A percentile compares a stretch with the other conserved stretches of the same genome.
Conservation (phyloP, 2,113 vertebrate genomes). For the Casuarius casuarius region DNA sequence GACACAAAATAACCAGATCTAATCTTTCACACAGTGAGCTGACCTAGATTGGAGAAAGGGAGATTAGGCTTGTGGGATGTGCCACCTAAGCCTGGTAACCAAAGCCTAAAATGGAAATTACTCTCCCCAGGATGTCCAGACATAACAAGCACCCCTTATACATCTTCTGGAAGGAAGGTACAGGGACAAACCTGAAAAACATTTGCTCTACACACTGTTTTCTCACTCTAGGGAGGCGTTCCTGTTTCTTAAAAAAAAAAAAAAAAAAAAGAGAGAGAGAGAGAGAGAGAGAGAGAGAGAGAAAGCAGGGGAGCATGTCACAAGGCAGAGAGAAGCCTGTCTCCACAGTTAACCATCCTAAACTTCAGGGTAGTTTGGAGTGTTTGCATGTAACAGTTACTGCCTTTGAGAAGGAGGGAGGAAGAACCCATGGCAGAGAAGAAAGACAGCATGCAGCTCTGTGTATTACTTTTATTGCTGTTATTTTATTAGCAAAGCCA, state of each 20-base stretch:
- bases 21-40: neutral
- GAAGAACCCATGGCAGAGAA: neutral
- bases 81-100: rapidly evolving
- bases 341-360: neutral
- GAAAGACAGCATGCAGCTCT: neutral
- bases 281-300: no score
- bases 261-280: neutral
- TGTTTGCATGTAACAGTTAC: neutral
- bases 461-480: neutral
- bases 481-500: neutral
- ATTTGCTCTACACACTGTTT: neutral
- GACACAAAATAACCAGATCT: neutral
- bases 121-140: neutral
- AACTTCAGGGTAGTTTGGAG: neutral
- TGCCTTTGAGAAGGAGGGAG: neutral
- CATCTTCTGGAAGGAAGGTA: neutral
- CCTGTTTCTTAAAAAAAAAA: neutral
- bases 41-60: neutral
- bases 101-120: neutral
- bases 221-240: neutral
- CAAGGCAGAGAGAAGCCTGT: neutral
- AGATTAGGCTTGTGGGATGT: neutral
- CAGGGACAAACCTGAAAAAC: neutral
- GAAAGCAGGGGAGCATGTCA: neutral
- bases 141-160: neutral